Percentiles rank a stretch among this genome's conserved stretches.
phyloP scores from a whole-genome alignment of 2,113 vertebrate genomes.

The Neofelis nebulosa region DNA sequence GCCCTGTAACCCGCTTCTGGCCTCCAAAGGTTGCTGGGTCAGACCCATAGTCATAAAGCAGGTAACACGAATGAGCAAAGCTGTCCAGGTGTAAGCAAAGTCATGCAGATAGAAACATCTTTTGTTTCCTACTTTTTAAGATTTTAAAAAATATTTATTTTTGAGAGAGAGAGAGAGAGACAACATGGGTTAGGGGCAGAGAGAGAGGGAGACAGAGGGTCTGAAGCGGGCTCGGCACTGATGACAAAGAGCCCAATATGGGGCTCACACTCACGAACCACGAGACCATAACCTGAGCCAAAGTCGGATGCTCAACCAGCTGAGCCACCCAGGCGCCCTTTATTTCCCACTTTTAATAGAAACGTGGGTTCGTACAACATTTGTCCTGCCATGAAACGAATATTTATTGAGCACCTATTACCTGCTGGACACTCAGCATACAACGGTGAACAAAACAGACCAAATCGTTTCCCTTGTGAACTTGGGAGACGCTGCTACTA shows the following conservation, averaged over 20 bases:
- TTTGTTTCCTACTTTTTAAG: not conserved
- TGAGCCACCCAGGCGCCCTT: no score
- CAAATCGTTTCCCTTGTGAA: not conserved
- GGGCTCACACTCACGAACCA: no score
- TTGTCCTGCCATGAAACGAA: not conserved
- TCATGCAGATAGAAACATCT: not conserved
- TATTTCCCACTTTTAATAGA: not conserved
- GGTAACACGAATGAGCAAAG: not conserved
- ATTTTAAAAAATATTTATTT: no score
- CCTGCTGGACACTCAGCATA: not conserved
- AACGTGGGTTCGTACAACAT: not conserved
- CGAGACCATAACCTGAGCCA: no score
- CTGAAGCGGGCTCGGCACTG: no score
- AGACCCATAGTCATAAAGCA: not conserved
- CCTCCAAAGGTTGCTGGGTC: rapidly evolving
- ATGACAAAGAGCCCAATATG: no score
- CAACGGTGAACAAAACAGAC: not conserved
- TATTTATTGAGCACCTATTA: not conserved
- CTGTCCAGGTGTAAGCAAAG: not conserved
- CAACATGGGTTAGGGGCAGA: no score
- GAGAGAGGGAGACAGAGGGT: no score
- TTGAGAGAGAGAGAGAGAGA: no score
- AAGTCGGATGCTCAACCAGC: no score
- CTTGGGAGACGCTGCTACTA: not conserved
- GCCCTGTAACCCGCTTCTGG: not conserved